Evolutionary conservation across 2,888 invertebrate genomes (phyloP).

Genomic region (Chrysomela aeneicollis): DNA sequence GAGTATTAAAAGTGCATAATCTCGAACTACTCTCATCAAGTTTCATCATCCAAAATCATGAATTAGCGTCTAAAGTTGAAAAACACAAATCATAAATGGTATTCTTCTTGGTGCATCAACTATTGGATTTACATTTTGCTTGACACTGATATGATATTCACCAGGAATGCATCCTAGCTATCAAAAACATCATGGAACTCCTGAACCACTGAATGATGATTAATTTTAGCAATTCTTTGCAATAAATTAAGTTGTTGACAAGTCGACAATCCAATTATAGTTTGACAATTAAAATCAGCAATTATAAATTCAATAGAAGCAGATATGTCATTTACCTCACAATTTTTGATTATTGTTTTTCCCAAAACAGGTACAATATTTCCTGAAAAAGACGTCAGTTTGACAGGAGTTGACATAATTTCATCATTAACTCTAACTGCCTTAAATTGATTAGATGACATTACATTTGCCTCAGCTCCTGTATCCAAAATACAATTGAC

Average conservation of each 20-base stretch:
- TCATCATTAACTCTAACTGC: no score
- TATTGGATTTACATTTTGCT: not conserved
- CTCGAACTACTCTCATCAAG: conserved; percentile 3
- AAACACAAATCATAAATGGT: not conserved
- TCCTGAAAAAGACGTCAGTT: not conserved
- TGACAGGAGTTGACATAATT: not conserved
- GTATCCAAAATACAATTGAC: no score
- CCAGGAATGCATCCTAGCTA: not conserved
- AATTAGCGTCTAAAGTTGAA: conserved; percentile 1
- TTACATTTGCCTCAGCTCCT: not conserved
- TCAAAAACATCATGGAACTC: conserved; percentile 6
- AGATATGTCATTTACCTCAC: not conserved
- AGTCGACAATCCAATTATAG: not conserved
- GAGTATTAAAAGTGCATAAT: conserved; percentile 3
- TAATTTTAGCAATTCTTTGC: not conserved
- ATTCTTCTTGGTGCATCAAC: not conserved
- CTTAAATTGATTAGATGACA: not conserved
- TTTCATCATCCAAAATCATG: not conserved
- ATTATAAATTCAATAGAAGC: not conserved
- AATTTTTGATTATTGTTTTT: not conserved
- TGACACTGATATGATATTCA: not conserved
- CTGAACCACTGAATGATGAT: not conserved
- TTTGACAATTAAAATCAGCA: not conserved
- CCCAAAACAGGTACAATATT: not conserved
- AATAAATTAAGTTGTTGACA: not conserved